phyloP scores from a whole-genome alignment of 2,888 invertebrate species.

The Heliconius ethilla region DNA sequence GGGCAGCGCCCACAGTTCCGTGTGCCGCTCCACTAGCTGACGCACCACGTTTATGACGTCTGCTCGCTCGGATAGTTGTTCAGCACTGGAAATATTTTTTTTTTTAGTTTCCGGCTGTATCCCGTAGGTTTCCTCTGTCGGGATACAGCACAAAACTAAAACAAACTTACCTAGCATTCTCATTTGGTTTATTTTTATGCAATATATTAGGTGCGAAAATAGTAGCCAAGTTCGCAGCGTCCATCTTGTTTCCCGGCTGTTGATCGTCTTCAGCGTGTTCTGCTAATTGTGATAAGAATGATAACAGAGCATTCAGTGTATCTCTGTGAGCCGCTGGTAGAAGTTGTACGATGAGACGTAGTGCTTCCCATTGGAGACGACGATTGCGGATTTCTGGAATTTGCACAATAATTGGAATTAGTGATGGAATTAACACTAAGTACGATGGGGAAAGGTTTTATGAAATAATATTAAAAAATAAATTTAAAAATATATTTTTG shows the following conservation, averaged over 20 bases:
- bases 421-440: background rate
- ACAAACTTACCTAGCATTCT: constrained; percentile 56
- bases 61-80: constrained; percentile 89
- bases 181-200: constrained; percentile 87
- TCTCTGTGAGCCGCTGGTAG: constrained; percentile 94
- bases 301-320: constrained; percentile 91
- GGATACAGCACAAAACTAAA: too few relatives aligned
- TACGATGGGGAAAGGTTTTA: too few relatives aligned
- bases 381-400: constrained; percentile 89
- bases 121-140: too few relatives aligned
- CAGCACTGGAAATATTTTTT: constrained; percentile 66
- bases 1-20: constrained; percentile 85
- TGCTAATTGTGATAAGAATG: constrained; percentile 90
- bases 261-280: constrained; percentile 86
- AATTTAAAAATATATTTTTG: too few relatives aligned
- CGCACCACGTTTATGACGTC: constrained; percentile 96
- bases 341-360: constrained; percentile 91
- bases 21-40: constrained; percentile 83
- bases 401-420: background rate
- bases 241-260: constrained; percentile 94
- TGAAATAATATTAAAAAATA: too few relatives aligned
- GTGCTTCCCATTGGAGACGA: constrained; percentile 90
- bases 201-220: constrained; percentile 97
- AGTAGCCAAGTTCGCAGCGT: constrained; percentile 94
- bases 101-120: too few relatives aligned